Conservation (phyloP, 2,797 vertebrate genomes). For the Acropternis orthonyx region DNA sequence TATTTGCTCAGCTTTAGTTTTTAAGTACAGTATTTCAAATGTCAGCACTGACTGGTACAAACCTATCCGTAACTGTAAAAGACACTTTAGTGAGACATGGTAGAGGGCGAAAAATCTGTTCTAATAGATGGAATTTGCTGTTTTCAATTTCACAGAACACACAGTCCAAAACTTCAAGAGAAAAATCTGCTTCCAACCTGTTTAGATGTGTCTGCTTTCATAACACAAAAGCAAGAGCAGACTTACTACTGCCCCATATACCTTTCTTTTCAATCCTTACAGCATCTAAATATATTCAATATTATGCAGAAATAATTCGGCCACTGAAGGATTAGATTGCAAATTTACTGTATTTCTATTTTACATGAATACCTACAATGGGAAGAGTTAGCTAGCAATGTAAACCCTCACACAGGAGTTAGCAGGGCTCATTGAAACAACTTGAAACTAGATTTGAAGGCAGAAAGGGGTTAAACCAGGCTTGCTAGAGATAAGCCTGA, state of each 20-base stretch:
- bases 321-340: not conserved
- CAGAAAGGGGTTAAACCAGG: not conserved
- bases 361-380: not conserved
- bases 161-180: not conserved
- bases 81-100: not conserved
- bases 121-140: not conserved
- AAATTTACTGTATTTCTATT: constrained; percentile 5
- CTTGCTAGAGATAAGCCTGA: not conserved
- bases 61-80: not conserved
- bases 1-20: not conserved
- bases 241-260: not conserved
- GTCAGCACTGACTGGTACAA: not conserved
- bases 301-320: not conserved
- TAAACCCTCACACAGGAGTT: not conserved
- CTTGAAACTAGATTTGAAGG: not conserved
- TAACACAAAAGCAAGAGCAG: not conserved
- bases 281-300: not conserved
- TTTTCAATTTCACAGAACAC: not conserved
- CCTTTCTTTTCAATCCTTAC: not conserved
- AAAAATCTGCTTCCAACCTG: not conserved
- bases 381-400: not conserved
- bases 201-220: not conserved
- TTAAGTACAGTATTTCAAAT: not conserved
- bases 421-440: not conserved
- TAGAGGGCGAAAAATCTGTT: not conserved